Percentiles rank a stretch among this genome's conserved stretches.
Conservation (phyloP, 2,797 vertebrate species). For the Parambassis ranga region DNA sequence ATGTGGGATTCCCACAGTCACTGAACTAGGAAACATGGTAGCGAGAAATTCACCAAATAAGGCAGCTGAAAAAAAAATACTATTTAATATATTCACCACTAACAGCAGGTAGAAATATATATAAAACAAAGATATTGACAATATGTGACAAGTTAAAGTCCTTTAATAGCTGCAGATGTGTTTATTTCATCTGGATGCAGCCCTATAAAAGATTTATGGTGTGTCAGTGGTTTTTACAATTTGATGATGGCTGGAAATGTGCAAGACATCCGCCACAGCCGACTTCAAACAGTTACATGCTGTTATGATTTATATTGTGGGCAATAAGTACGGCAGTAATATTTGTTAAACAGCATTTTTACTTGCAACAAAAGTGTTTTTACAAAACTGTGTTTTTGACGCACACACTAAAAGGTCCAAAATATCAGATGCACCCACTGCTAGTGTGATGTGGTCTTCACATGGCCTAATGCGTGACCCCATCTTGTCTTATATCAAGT, state of each 20-base stretch:
- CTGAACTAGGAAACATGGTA: neutral
- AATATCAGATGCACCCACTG: no score
- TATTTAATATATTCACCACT: no score
- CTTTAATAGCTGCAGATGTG: slow-evolving; percentile 6
- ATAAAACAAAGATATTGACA: slow-evolving; percentile 16
- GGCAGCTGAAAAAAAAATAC: no score
- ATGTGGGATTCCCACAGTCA: neutral
- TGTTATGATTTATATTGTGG: slow-evolving; percentile 21
- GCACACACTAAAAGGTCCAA: no score
- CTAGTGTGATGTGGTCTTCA: neutral
- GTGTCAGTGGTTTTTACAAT: slow-evolving; percentile 45
- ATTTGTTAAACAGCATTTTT: slow-evolving; percentile 21
- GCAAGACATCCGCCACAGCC: slow-evolving; percentile 27
- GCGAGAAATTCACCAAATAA: neutral
- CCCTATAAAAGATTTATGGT: slow-evolving; percentile 44
- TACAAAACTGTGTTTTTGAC: neutral
- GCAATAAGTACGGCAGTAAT: slow-evolving; percentile 42
- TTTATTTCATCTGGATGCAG: slow-evolving; percentile 23
- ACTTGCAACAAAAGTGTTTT: neutral
- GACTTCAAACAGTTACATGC: slow-evolving; percentile 36
- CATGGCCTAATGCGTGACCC: neutral
- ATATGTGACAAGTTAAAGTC: slow-evolving; percentile 16
- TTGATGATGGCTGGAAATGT: slow-evolving; percentile 51
- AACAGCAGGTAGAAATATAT: no score
- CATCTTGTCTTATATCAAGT: neutral